A percentile compares a stretch with the other conserved stretches of the same genome.
These are phyloP conservation scores for Melanostigma gelatinosum DNA, from an alignment of 2,113 vertebrate genomes.

Conservation along the genomic window DNA sequence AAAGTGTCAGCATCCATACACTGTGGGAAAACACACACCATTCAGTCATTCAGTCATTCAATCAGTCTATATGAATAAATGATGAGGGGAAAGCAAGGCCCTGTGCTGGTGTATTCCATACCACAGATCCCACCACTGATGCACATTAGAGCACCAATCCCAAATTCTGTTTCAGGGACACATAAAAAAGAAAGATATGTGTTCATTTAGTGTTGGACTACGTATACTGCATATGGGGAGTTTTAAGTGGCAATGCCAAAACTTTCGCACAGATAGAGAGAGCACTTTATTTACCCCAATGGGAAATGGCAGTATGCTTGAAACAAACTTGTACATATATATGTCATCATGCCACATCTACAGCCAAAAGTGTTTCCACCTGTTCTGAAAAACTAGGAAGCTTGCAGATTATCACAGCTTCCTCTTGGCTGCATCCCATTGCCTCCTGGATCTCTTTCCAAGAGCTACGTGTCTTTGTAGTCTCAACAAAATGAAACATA, in stretches of 20 bases:
- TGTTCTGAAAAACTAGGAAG: neutral
- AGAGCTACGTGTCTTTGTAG: neutral
- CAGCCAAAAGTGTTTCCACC: neutral
- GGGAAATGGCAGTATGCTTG: neutral
- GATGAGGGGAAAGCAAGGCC: conserved; percentile 15
- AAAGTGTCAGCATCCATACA: conserved; percentile 12
- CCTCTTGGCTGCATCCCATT: neutral
- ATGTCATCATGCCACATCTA: neutral
- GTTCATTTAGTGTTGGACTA: neutral
- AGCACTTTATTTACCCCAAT: neutral
- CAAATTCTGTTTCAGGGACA: neutral
- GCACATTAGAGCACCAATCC: neutral
- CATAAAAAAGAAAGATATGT: neutral
- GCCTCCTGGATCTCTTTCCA: neutral
- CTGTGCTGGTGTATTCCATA: neutral
- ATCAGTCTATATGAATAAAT: conserved; percentile 42
- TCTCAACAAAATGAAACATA: neutral
- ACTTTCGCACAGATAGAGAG: neutral
- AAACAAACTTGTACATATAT: neutral
- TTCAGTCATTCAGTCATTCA: neutral
- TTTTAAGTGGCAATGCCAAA: neutral
- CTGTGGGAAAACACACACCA: conserved; percentile 11
- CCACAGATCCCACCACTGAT: neutral
- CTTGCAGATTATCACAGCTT: neutral
- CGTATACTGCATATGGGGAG: neutral